Percentiles rank a stretch among this genome's conserved stretches.
Conservation (phyloP, 2,797 vertebrate genomes). For the Squalus acanthias region DNA sequence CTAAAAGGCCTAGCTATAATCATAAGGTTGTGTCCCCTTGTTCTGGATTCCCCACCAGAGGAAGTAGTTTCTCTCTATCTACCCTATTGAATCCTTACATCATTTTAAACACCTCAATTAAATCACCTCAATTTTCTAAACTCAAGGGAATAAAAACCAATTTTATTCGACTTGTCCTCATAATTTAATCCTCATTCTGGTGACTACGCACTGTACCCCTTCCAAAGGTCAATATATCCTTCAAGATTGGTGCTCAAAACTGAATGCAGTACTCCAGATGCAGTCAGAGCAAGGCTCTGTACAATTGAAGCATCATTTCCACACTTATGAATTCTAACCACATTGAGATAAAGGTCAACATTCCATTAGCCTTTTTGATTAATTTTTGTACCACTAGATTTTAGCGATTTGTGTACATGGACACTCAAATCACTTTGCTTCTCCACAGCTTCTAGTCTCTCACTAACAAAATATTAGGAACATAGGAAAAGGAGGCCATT, state of each 20-base stretch:
- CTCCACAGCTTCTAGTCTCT: not conserved
- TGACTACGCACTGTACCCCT: not conserved
- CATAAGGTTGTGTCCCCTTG: not conserved
- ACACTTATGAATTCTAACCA: not conserved
- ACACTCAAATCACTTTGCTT: not conserved
- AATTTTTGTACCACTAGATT: not conserved
- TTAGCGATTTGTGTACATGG: not conserved
- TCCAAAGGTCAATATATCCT: not conserved
- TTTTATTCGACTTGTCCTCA: not conserved
- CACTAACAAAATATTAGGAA: too few species aligned
- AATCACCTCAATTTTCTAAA: not conserved
- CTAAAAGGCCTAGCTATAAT: not conserved
- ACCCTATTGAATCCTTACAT: too few species aligned
- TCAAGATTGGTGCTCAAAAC: not conserved
- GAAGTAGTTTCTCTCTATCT: not conserved
- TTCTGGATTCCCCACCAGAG: not conserved
- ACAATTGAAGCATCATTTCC: not conserved
- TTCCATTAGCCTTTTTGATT: not conserved
- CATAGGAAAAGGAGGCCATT: too few species aligned
- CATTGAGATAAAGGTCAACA: not conserved
- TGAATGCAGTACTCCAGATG: not conserved
- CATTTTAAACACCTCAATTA: not conserved
- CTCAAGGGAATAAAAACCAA: not conserved
- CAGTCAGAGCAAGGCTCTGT: not conserved
- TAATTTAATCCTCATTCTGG: not conserved